Percentiles rank a stretch among this genome's conserved stretches.
Evolutionary conservation across 2,797 vertebrate species (phyloP).

Genomic region (Tragopan temminckii): DNA sequence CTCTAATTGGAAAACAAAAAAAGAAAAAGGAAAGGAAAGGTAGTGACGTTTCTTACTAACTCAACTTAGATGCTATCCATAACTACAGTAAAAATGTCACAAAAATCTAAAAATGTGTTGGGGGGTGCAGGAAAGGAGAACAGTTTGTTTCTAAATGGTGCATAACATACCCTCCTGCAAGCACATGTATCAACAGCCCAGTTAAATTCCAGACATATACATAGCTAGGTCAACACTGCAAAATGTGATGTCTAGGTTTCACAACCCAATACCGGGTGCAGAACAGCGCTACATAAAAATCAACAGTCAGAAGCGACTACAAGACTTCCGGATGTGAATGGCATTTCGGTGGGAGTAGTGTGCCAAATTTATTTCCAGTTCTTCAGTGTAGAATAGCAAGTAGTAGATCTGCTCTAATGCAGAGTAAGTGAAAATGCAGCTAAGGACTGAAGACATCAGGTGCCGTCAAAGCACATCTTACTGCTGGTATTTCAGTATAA

Average conservation of each 20-base stretch:
- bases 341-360: neutral
- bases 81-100: fast-evolving
- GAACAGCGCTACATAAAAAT: neutral
- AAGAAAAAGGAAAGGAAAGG: no score
- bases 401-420: neutral
- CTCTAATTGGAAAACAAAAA: neutral
- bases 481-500: neutral
- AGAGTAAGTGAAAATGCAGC: neutral
- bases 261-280: neutral
- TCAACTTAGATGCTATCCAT: neutral
- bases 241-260: neutral
- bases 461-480: neutral
- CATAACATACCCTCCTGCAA: neutral
- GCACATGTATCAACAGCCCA: neutral
- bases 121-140: fast-evolving
- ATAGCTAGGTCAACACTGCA: neutral
- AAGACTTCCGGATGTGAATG: neutral
- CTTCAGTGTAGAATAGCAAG: neutral
- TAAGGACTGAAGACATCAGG: neutral
- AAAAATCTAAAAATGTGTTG: neutral
- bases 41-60: neutral
- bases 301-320: neutral
- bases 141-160: neutral
- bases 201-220: neutral
- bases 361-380: neutral